These are phyloP conservation scores for Mimachlamys varia DNA, from an alignment of 2,888 invertebrate genomes.

Conservation along the genomic window DNA sequence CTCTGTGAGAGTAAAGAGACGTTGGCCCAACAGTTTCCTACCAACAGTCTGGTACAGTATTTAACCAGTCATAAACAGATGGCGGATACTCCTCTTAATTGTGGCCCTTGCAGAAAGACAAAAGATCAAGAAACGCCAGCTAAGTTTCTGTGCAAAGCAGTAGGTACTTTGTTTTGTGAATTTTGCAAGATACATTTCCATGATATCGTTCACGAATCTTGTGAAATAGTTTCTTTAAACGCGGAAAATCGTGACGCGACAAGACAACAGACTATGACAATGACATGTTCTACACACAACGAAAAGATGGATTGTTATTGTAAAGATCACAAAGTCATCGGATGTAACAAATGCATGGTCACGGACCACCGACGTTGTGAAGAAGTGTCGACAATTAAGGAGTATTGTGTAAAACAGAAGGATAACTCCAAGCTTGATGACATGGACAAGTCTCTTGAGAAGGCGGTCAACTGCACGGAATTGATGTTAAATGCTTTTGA, in stretches of 20 bases:
- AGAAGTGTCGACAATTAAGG: background rate
- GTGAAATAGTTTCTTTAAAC: background rate
- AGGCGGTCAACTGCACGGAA: background rate
- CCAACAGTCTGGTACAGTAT: background rate
- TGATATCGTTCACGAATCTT: background rate
- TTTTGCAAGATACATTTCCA: background rate
- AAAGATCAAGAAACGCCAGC: background rate
- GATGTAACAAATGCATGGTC: background rate
- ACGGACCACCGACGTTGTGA: background rate
- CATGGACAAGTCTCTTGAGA: background rate
- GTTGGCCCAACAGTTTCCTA: background rate
- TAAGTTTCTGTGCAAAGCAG: background rate
- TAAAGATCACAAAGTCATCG: background rate
- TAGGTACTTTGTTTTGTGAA: background rate
- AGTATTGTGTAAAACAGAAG: background rate
- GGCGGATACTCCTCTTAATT: background rate
- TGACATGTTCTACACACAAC: background rate
- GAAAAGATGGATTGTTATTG: background rate
- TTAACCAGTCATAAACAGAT: background rate
- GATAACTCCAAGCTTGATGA: background rate
- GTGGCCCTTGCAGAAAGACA: conserved; percentile 8
- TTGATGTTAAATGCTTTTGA: background rate
- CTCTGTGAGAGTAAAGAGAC: background rate
- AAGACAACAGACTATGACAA: background rate
- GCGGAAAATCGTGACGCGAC: background rate